These are phyloP conservation scores for Cynocephalus volans DNA, from an alignment of 2,113 vertebrate species.

Conservation along the genomic window DNA sequence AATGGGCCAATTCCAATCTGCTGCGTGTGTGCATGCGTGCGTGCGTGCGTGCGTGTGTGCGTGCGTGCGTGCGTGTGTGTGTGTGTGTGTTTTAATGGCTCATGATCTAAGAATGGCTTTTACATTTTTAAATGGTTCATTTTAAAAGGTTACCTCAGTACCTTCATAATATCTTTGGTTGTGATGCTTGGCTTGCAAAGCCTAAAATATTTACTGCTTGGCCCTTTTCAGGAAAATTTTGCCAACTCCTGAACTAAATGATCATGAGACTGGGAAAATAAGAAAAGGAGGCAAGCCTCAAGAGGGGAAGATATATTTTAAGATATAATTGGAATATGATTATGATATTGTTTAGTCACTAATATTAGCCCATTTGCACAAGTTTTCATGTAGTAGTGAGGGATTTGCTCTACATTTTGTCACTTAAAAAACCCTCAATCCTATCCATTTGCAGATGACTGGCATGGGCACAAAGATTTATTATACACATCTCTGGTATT, in stretches of 20 bases:
- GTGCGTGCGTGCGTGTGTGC: too few relatives aligned
- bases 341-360: background rate
- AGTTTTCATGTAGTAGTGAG: background rate
- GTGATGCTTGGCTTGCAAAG: background rate
- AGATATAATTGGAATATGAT: background rate
- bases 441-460: background rate
- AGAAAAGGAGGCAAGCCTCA: background rate
- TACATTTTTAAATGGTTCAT: slow-evolving; percentile 35
- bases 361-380: background rate
- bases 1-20: background rate
- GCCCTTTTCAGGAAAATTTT: background rate
- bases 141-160: slow-evolving; percentile 51
- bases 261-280: background rate
- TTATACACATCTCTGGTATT: background rate
- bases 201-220: slow-evolving; percentile 55
- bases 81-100: background rate
- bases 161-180: slow-evolving; percentile 32
- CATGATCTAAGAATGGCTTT: background rate
- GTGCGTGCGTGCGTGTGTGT: too few relatives aligned
- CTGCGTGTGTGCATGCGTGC: too few relatives aligned
- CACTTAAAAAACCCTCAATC: background rate
- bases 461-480: background rate
- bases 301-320: background rate
- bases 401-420: background rate
- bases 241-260: background rate